Conservation (phyloP, 2,797 vertebrate species). For the Sebastes hubbsi region DNA sequence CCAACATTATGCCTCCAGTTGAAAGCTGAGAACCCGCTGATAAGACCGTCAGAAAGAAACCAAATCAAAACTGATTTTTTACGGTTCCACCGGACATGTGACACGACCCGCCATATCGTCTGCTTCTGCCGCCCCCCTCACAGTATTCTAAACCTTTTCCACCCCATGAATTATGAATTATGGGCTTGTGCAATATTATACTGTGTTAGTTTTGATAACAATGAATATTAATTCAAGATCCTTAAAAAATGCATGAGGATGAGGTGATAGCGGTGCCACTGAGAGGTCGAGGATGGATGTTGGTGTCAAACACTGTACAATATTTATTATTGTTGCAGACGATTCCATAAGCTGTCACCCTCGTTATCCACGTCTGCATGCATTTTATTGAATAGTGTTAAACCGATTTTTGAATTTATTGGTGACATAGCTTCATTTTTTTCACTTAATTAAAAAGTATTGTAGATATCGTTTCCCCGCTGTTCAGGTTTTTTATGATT, state of each 20-base stretch:
- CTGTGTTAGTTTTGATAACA: constrained; percentile 75
- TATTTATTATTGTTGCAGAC: constrained; percentile 57
- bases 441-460: constrained; percentile 34
- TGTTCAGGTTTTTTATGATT: constrained; percentile 65
- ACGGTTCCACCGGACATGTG: constrained; percentile 63
- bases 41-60: constrained; percentile 55
- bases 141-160: constrained; percentile 58
- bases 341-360: constrained; percentile 16
- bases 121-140: constrained; percentile 56
- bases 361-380: constrained; percentile 58
- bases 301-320: constrained; percentile 72
- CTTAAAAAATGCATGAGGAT: constrained; percentile 71
- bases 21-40: constrained; percentile 55
- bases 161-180: constrained; percentile 81
- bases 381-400: constrained; percentile 28
- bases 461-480: constrained; percentile 34
- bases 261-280: constrained; percentile 43
- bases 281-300: constrained; percentile 48
- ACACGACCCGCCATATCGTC: constrained; percentile 55
- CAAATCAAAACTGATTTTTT: constrained; percentile 75
- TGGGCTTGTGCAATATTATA: constrained; percentile 84
- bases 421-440: constrained; percentile 29
- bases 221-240: constrained; percentile 70
- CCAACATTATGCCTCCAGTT: constrained; percentile 38
- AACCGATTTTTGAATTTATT: constrained; percentile 12